These are phyloP conservation scores for Cephalopterus ornatus DNA, from an alignment of 2,113 vertebrate species.

Conservation along the genomic window DNA sequence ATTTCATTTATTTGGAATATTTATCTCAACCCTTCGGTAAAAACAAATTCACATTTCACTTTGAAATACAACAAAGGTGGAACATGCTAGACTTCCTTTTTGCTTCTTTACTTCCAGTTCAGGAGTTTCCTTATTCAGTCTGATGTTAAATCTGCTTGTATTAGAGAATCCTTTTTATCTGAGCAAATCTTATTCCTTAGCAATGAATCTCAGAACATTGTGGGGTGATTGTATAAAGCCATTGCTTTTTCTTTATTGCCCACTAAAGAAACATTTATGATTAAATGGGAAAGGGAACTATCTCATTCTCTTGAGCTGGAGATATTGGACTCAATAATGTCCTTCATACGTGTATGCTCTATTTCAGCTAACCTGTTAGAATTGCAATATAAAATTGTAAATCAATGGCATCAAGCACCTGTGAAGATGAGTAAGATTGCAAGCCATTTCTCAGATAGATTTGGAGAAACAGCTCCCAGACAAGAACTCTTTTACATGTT, in stretches of 20 bases:
- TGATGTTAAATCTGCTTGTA: constrained; percentile 52
- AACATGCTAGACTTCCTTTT: constrained; percentile 32
- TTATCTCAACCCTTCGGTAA: not conserved
- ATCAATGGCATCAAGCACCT: constrained; percentile 70
- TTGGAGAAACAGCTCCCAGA: constrained; percentile 61
- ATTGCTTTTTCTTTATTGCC: constrained; percentile 71
- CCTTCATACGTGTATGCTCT: constrained; percentile 65
- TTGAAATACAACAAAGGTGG: constrained; percentile 10
- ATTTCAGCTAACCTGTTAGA: constrained; percentile 72
- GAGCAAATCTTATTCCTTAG: constrained; percentile 67
- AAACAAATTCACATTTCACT: not conserved
- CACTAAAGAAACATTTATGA: constrained; percentile 75
- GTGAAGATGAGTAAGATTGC: constrained; percentile 65
- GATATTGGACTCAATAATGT: constrained; percentile 69
- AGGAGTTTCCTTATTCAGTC: constrained; percentile 53
- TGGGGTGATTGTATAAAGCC: constrained; percentile 68
- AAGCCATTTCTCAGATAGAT: constrained; percentile 65
- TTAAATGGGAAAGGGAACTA: constrained; percentile 71
- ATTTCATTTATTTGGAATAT: not conserved
- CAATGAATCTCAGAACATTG: constrained; percentile 69
- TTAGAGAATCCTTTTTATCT: constrained; percentile 61
- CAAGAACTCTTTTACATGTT: constrained; percentile 61
- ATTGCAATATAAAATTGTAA: constrained; percentile 67
- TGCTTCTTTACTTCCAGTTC: constrained; percentile 50
- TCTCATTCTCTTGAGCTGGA: constrained; percentile 67